Evolutionary conservation across 2,113 vertebrate genomes (phyloP).

Genomic region (Verasper variegatus): DNA sequence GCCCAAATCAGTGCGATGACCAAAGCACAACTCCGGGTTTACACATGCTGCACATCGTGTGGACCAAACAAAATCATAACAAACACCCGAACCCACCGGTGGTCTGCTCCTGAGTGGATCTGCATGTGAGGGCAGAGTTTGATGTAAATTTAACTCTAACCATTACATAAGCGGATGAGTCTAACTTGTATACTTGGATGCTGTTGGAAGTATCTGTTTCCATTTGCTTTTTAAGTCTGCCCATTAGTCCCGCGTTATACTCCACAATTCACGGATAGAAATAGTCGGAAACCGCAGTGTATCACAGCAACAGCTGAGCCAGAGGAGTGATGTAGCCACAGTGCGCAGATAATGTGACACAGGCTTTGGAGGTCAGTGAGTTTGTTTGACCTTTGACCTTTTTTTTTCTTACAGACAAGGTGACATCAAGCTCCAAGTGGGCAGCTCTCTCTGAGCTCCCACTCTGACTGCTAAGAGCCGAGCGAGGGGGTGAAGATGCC

Average conservation of each 20-base stretch:
- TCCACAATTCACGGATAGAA: constrained; percentile 8
- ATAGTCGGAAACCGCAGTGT: neutral
- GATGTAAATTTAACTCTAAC: constrained; percentile 44
- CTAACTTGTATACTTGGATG: constrained; percentile 28
- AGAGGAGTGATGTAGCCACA: constrained; percentile 18
- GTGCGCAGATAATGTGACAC: constrained; percentile 6
- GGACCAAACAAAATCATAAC: neutral
- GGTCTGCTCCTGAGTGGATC: constrained; percentile 12
- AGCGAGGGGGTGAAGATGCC: constrained; percentile 45
- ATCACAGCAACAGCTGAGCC: constrained; percentile 14
- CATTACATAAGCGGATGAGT: constrained; percentile 49
- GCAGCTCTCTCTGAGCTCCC: constrained; percentile 44
- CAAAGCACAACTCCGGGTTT: neutral
- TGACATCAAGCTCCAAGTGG: constrained; percentile 48
- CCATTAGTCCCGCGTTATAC: constrained; percentile 3
- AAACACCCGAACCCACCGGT: constrained; percentile 22
- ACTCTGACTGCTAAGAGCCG: constrained; percentile 57
- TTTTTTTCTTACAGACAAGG: constrained; percentile 31
- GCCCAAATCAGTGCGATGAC: neutral
- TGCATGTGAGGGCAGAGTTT: constrained; percentile 22
- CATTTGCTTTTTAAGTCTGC: constrained; percentile 19
- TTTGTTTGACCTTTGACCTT: constrained; percentile 52
- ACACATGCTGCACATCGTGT: neutral
- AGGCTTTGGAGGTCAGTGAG: constrained; percentile 22
- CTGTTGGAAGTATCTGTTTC: constrained; percentile 37